phyloP scores from a whole-genome alignment of 2,113 vertebrate genomes.

The Bolborhynchus lineola region DNA sequence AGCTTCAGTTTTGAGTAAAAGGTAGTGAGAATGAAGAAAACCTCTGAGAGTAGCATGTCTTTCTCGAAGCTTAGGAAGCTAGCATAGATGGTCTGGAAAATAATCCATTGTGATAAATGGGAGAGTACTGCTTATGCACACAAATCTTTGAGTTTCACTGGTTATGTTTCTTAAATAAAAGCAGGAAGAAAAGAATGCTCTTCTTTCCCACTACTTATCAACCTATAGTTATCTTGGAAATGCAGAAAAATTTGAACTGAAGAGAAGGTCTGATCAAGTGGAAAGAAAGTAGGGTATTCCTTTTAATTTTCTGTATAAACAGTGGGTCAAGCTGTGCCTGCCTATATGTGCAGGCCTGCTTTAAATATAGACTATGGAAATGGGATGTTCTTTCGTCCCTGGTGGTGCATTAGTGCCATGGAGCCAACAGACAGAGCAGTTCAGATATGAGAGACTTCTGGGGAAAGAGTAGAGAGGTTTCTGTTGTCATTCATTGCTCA shows the following conservation, averaged over 20 bases:
- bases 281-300: not conserved
- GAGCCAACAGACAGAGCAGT: not conserved
- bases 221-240: not conserved
- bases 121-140: not conserved
- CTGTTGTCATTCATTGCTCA: not conserved
- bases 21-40: not conserved
- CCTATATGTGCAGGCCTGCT: not conserved
- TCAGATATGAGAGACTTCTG: not conserved
- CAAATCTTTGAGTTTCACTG: not conserved
- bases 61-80: not conserved
- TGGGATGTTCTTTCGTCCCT: not conserved
- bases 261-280: not conserved
- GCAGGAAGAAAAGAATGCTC: not conserved
- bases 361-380: not conserved
- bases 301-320: not conserved
- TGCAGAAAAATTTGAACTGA: not conserved
- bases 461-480: not conserved
- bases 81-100: not conserved
- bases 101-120: not conserved
- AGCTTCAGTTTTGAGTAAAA: not conserved
- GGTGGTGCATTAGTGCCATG: not conserved
- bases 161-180: not conserved
- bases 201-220: not conserved
- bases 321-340: not conserved
- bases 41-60: not conserved